Evolutionary conservation across 1,140 invertebrate species (phyloP).

Genomic region (Lepidurus apus): DNA sequence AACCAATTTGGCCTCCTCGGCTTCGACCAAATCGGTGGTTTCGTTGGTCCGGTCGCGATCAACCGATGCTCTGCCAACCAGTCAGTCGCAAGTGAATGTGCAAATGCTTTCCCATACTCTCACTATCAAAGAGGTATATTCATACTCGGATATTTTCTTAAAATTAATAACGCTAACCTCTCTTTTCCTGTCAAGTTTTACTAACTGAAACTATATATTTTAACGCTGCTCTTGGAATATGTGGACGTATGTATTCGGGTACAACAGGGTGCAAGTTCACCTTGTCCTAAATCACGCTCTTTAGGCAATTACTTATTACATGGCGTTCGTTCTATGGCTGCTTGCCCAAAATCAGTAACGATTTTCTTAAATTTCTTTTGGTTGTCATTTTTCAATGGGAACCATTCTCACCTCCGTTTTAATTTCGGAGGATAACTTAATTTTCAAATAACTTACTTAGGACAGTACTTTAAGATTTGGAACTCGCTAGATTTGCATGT

Average conservation of each 20-base stretch:
- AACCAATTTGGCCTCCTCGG: conserved; percentile 49
- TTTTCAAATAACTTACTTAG: too few species aligned
- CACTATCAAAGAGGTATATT: conserved; percentile 77
- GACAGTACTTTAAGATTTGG: too few species aligned
- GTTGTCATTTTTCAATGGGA: not conserved
- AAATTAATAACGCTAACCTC: not conserved
- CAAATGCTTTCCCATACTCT: conserved; percentile 89
- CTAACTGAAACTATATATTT: not conserved
- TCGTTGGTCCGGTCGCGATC: conserved; percentile 67
- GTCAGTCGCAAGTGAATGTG: conserved; percentile 84
- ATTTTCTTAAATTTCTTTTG: not conserved
- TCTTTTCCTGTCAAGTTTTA: not conserved
- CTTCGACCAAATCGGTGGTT: conserved; percentile 51
- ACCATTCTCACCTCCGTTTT: not conserved
- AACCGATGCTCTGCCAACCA: conserved; percentile 79
- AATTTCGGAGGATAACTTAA: too few species aligned
- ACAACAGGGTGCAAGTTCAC: conserved; percentile 74
- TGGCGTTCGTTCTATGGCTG: conserved; percentile 74
- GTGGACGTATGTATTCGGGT: conserved; percentile 32
- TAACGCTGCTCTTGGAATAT: conserved; percentile 32
- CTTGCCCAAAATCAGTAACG: conserved; percentile 79
- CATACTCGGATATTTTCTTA: not conserved
- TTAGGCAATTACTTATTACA: conserved; percentile 82
- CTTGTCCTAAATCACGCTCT: conserved; percentile 73
- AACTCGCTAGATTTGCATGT: too few species aligned